A percentile compares a stretch with the other conserved stretches of the same genome.
phyloP scores from a whole-genome alignment of 2,113 vertebrate species.

The Ciconia stormi region DNA sequence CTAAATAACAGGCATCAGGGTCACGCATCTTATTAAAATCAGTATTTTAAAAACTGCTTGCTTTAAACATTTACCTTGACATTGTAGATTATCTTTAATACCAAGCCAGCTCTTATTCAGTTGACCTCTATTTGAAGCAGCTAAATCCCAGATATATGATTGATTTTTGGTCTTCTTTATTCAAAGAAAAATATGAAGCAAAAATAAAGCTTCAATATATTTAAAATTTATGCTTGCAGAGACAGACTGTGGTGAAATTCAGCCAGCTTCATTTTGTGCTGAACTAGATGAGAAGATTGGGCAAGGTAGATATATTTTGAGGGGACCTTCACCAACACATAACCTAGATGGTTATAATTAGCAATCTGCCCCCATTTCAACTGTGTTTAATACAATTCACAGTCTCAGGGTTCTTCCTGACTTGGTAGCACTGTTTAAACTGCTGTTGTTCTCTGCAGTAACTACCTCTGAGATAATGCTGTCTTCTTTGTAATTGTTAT shows the following conservation, averaged over 20 bases:
- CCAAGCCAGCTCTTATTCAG: slow-evolving; percentile 58
- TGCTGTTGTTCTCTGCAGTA: not conserved
- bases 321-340: slow-evolving; percentile 15
- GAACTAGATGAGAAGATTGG: slow-evolving; percentile 48
- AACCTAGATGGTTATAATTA: not conserved
- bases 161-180: slow-evolving; percentile 78
- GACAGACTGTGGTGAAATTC: slow-evolving; percentile 56
- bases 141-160: slow-evolving; percentile 70
- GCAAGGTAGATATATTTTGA: not conserved
- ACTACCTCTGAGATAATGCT: not conserved
- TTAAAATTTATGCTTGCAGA: slow-evolving; percentile 72
- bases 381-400: not conserved
- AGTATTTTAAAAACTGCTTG: slow-evolving; percentile 75
- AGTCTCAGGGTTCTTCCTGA: not conserved
- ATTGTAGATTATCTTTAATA: slow-evolving; percentile 76
- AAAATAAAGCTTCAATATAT: slow-evolving; percentile 70
- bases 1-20: slow-evolving; percentile 61
- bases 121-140: slow-evolving; percentile 73
- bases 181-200: slow-evolving; percentile 71
- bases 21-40: slow-evolving; percentile 70
- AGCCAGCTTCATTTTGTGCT: slow-evolving; percentile 19
- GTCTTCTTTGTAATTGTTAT: not conserved
- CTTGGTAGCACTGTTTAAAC: not conserved
- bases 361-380: not conserved
- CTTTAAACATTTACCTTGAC: slow-evolving; percentile 74